These are phyloP conservation scores for Myiotriccus ornatus DNA, from an alignment of 2,797 vertebrate species.

Conservation along the genomic window DNA sequence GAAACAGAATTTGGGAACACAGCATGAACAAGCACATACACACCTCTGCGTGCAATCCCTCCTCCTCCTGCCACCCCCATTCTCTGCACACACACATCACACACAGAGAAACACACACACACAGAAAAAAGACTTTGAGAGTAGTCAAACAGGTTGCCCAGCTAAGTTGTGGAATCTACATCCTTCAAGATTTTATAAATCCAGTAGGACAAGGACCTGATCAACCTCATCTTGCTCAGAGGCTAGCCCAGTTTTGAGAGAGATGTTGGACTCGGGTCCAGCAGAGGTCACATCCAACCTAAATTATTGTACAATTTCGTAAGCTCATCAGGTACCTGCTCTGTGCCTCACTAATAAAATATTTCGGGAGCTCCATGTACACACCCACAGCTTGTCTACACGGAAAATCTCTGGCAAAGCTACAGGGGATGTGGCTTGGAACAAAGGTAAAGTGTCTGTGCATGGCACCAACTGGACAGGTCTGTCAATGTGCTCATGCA, in stretches of 20 bases:
- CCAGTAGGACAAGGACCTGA: not conserved
- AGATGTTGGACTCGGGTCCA: not conserved
- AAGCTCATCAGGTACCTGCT: not conserved
- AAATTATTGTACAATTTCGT: not conserved
- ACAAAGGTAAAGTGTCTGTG: not conserved
- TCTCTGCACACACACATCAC: not conserved
- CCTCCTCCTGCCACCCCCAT: not conserved
- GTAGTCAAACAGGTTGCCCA: not conserved
- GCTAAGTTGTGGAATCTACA: not conserved
- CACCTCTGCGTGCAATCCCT: fast-evolving
- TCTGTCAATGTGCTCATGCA: not conserved
- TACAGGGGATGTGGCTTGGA: not conserved
- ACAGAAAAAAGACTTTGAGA: not conserved
- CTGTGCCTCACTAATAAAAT: not conserved
- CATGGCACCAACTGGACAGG: not conserved
- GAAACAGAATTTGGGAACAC: not conserved
- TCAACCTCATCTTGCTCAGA: not conserved
- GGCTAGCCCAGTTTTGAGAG: not conserved
- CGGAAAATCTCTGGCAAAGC: not conserved
- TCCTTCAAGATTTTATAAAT: not conserved
- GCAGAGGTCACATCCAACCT: not conserved
- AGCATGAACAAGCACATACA: not conserved
- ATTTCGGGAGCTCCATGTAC: not conserved
- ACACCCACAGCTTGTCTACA: not conserved
- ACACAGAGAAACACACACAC: not conserved